Conservation (phyloP, 2,888 invertebrate species). For the Dorcus hopei region DNA sequence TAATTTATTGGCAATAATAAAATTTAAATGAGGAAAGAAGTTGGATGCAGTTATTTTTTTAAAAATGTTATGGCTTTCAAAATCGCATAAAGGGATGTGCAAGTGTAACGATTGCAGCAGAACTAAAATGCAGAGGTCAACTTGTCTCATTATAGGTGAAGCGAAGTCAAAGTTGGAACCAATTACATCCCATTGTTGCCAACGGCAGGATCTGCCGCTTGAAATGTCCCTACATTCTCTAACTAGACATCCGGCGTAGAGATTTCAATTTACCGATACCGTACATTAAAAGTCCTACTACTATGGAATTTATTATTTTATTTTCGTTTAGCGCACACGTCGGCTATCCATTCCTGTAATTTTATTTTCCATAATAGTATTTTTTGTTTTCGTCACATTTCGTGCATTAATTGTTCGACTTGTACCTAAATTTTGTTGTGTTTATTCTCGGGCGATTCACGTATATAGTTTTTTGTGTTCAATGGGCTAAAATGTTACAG, state of each 20-base stretch:
- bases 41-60: no score
- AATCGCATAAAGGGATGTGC: not conserved
- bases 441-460: no score
- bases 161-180: slow-evolving; percentile 47
- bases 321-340: not conserved
- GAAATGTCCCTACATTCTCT: slow-evolving; percentile 35
- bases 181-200: slow-evolving; percentile 50
- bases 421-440: no score
- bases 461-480: no score
- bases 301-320: not conserved
- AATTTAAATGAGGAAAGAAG: no score
- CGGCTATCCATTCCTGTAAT: no score
- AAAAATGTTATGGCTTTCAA: no score
- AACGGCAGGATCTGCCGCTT: slow-evolving; percentile 42
- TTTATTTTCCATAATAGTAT: no score
- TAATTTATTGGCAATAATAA: no score
- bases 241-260: slow-evolving; percentile 35
- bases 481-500: no score
- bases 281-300: slow-evolving; percentile 2
- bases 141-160: slow-evolving; percentile 43
- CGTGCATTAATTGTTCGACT: no score
- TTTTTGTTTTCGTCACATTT: no score
- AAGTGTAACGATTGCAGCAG: slow-evolving; percentile 2
- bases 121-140: slow-evolving; percentile 31
- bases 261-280: slow-evolving; percentile 47